A percentile compares a stretch with the other conserved stretches of the same genome.
These are phyloP conservation scores for Nylanderia fulva DNA, from an alignment of 1,140 invertebrate genomes.

Conservation along the genomic window DNA sequence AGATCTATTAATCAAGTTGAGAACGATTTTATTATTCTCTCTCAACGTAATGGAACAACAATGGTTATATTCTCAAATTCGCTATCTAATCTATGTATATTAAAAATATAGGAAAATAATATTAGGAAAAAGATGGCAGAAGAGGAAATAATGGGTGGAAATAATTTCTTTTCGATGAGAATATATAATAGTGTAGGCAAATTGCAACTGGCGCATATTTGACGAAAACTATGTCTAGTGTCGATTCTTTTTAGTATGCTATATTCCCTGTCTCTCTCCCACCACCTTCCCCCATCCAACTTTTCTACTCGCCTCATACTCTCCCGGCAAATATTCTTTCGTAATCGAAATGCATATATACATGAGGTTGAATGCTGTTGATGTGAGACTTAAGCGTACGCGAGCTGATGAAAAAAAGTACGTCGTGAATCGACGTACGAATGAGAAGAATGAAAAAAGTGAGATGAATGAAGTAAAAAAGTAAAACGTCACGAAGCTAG, in stretches of 20 bases:
- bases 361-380: slow-evolving; percentile 76
- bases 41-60: not conserved
- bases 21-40: slow-evolving; percentile 3
- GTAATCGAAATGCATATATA: slow-evolving; percentile 79
- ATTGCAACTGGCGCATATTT: slow-evolving; percentile 44
- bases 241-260: slow-evolving; percentile 47
- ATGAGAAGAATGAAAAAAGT: not conserved
- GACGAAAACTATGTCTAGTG: slow-evolving; percentile 35
- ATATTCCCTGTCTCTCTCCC: slow-evolving; percentile 9
- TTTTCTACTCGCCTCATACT: not conserved
- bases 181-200: slow-evolving; percentile 49
- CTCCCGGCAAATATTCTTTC: slow-evolving; percentile 66
- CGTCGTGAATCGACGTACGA: slow-evolving; percentile 11
- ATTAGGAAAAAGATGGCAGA: not conserved
- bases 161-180: not conserved
- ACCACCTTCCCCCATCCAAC: not conserved
- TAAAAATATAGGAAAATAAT: no score
- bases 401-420: slow-evolving; percentile 63
- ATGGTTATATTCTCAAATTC: not conserved
- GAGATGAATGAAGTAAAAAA: slow-evolving; percentile 5
- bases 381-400: slow-evolving; percentile 63
- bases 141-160: not conserved
- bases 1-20: slow-evolving; percentile 15
- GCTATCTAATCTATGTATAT: not conserved
- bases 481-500: slow-evolving; percentile 27